These are phyloP conservation scores for Drosophila erecta DNA, from an alignment of 1,140 invertebrate species.

Conservation along the genomic window DNA sequence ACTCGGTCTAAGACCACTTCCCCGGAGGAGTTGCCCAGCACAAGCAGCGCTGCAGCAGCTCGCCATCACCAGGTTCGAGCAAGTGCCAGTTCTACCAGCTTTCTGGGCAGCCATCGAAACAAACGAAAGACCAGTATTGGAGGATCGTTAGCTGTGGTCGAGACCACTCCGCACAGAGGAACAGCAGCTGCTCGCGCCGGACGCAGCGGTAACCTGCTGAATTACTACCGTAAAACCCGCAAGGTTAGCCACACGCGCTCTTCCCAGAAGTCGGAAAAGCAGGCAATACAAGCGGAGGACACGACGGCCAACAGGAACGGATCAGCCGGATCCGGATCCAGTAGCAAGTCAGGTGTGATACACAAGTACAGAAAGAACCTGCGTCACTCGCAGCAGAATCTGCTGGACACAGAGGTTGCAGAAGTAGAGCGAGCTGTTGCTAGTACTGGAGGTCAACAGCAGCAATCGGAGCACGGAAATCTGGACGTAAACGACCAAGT, in stretches of 20 bases:
- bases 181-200: constrained; percentile 31
- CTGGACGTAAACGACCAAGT: constrained; percentile 33
- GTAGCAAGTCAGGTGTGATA: constrained; percentile 13
- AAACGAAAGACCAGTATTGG: constrained; percentile 37
- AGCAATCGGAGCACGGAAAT: constrained; percentile 17
- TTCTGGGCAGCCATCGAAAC: not conserved
- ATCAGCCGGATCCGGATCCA: constrained; percentile 12
- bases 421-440: not conserved
- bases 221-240: constrained; percentile 82
- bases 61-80: constrained; percentile 28
- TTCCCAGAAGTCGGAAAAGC: constrained; percentile 38
- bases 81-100: constrained; percentile 15
- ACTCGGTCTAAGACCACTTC: constrained; percentile 81
- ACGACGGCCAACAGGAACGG: constrained; percentile 8
- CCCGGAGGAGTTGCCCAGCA: constrained; percentile 70
- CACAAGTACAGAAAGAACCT: constrained; percentile 23
- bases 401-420: constrained; percentile 9
- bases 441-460: constrained; percentile 18
- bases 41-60: constrained; percentile 54
- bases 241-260: constrained; percentile 73
- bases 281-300: constrained; percentile 3
- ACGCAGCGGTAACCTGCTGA: constrained; percentile 69
- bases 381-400: constrained; percentile 29
- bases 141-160: constrained; percentile 3
- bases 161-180: constrained; percentile 48